Base-by-base conservation (phyloP, 2,113 vertebrate genomes). In the Corydoras maculifer region DNA sequence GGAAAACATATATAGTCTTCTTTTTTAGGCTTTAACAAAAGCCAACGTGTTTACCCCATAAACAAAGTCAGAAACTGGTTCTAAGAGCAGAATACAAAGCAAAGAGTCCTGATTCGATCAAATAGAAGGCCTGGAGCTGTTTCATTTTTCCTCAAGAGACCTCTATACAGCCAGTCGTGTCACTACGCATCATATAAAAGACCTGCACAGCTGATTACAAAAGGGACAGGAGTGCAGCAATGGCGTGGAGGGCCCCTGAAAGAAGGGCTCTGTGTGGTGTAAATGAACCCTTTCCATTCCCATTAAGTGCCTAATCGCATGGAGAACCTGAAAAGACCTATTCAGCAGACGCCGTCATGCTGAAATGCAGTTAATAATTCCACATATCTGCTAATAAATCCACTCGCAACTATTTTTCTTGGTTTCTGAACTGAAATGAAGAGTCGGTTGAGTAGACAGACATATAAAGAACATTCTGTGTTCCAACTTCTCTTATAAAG, bases 251-350 rank as follows among this genome's bases (percentile, higher is more conserved):
- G 57, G 55, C 32, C 66, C 64, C 74, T 83, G 77, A 82, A 80
- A 75, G 77, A 68, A 62, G 9, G 35, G 57, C 71, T 70, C 79
- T 81, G 77, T 79, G 71, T 70, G 48, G 68, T 73, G 71, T 72
- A 74, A 77, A 79, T 75, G 79, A 84, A 80, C 76, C 71, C 69
- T 53, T 35, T 70, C 14, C 51, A 65, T 70, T 75, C 77, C 64
- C 71, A 69, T 64, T 58, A 43, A 78, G 58, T 50, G 62, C 57
- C 73, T 75, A 72, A 81, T 75, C 74, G 78, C 65, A 66, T 63
- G 61, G 35, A 69, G 55, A 13, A 70, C 61, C 76, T 79, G 68
- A 75, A 81, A 81, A 79, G 77, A 66, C 15, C 74, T 74, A 74
- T 79, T 84, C 79, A 78, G 68, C 69, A 68, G 64, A 67, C 43